Base-by-base conservation (phyloP, 2,797 vertebrate genomes). In the Sebastes glaucus region DNA sequence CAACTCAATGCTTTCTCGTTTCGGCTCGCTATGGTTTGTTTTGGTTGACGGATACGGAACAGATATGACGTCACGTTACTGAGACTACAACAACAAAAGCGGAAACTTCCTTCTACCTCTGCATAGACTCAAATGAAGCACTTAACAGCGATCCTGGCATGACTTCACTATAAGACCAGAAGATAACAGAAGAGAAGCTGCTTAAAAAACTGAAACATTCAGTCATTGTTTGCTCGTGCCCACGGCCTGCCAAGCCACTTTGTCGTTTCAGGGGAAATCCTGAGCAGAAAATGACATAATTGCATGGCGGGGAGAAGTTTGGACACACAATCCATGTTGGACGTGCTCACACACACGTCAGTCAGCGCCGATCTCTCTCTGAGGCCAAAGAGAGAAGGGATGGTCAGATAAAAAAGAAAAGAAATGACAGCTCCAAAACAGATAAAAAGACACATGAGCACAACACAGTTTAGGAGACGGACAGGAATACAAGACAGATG, bases 241-340 rank as follows among this genome's bases (percentile, higher is more conserved):
- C 71, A 22, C 52, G 1, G 5, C 78, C 75, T 82, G 90, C 90
- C 91, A 91, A 90, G 74, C 80, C 87, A 79, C 87, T 78, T 84
- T 80, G 84, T 92, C 84, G 16, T 88, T 85, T 90, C 78, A 20
- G 79, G 87, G 86, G 83, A 92, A 89, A 89, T 78, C 85, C 80
- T 85, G 75, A 89, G 89, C 83, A 90, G 81, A 91, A 92, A 90
- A 92, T 85, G 82, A 92, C 86, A 90, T 91, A 90, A 93, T 92
- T 93, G 87, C 83, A 91, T 13, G 85, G 74, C 78, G 59, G 68
- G 70, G 82, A 86, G 84, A 88, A 72, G 85, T 84, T 88, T 89
- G 89, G 88, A 85, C 66, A 80, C 82, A 68, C 63, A 30, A 71
- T 64, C 77, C 52, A 13, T 3, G 63, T 63, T 89, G 90, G 71